Base-by-base conservation (phyloP, 2,113 vertebrate genomes). In the Potamarius usumacintae region DNA sequence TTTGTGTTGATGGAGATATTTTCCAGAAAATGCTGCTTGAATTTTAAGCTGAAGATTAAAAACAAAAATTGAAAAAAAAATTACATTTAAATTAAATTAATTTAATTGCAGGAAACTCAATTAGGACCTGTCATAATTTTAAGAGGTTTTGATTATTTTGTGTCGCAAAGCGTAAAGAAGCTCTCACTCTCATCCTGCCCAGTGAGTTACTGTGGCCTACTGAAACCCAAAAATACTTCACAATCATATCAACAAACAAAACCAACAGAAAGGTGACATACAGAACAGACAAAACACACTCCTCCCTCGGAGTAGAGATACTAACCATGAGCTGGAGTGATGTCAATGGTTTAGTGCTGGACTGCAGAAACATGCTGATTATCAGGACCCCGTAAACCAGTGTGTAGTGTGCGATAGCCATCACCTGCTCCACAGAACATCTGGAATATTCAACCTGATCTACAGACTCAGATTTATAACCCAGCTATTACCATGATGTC, bases 331-430 rank as follows among this genome's bases (percentile, higher is more conserved):
- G 92, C 89, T 92, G 92, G 90, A 93, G 90, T 82, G 92, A 92
- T 17, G 93, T 89, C 12, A 94, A 92, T 34, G 95, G 94, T 87
- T 95, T 95, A 84, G 95, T 95, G 86, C 96, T 93, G 91, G 93
- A 90, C 85, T 90, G 88, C 89, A 94, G 91, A 84, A 94, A 94
- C 82, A 96, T 94, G 18, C 95, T 93, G 34, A 92, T 92, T 88
- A 96, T 92, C 87, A 96, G 90, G 88, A 97, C 93, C 91, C 94
- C 95, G 79, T 95, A 95, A 88, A 95, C 92, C 89, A 96, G 91
- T 87, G 93, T 72, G 58, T 67, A 92, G 89, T 91, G 94, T 82
- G 92, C 95, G 94, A 96, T 89, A 91, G 95, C 94, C 96, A 97
- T 97, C 91, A 69, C 22, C 84, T 79, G 48, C 30, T 82, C 11